These are phyloP conservation scores for Drosophila bunnanda DNA, from an alignment of 2,888 invertebrate species.

Conservation along the genomic window DNA sequence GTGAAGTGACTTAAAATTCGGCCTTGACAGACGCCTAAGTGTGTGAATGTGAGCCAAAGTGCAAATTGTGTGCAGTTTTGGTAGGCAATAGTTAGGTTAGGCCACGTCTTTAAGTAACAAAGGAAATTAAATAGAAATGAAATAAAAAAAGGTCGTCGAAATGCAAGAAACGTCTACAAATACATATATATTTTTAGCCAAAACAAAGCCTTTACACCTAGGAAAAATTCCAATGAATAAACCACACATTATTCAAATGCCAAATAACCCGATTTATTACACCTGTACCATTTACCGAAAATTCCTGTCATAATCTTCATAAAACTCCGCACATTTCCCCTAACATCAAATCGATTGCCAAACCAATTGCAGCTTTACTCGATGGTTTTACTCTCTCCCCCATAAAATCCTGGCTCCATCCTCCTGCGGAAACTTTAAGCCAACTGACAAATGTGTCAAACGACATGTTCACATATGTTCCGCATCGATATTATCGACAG, in stretches of 20 bases:
- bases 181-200: neutral
- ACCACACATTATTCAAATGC: neutral
- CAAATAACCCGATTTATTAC: neutral
- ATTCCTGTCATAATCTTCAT: slow-evolving; percentile 6
- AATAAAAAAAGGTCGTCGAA: too few relatives aligned
- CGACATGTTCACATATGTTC: slow-evolving; percentile 78
- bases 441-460: slow-evolving; percentile 81
- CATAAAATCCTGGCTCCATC: neutral
- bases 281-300: neutral
- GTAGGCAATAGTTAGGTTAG: neutral
- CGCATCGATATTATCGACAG: slow-evolving; percentile 75
- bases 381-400: slow-evolving; percentile 5
- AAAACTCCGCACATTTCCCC: slow-evolving; percentile 3
- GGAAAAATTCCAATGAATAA: neutral
- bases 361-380: slow-evolving; percentile 34
- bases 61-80: slow-evolving; percentile 40
- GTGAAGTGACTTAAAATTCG: slow-evolving; percentile 69
- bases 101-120: neutral
- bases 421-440: slow-evolving; percentile 55
- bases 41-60: slow-evolving; percentile 39
- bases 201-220: neutral
- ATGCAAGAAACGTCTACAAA: too few relatives aligned
- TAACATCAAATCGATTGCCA: neutral
- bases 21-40: slow-evolving; percentile 44
- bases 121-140: neutral